Conservation (phyloP, 1,140 invertebrate genomes). For the Zaprionus ornatus region DNA sequence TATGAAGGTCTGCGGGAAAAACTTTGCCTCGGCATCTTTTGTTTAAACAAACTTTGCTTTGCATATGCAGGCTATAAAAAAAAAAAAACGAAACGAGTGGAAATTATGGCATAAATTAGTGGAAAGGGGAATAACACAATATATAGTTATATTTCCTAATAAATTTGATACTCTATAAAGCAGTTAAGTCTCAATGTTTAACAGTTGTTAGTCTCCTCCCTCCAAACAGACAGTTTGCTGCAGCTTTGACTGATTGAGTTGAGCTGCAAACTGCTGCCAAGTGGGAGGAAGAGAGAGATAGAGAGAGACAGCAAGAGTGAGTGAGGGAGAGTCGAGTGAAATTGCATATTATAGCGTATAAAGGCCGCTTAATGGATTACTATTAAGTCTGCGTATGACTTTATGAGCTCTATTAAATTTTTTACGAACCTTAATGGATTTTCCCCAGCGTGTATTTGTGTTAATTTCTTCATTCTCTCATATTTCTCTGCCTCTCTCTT, state of each 20-base stretch:
- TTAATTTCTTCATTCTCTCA: slow-evolving; percentile 41
- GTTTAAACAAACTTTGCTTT: slow-evolving; percentile 20
- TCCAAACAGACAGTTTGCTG: background rate
- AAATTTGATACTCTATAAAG: background rate
- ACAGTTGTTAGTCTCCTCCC: background rate
- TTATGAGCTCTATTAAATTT: slow-evolving; percentile 33
- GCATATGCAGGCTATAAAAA: background rate
- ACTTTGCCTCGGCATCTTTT: slow-evolving; percentile 34
- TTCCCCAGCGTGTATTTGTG: background rate
- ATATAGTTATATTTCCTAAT: background rate
- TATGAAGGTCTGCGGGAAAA: slow-evolving; percentile 39
- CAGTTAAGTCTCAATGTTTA: background rate
- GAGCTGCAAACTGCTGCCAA: background rate
- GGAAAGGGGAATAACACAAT: background rate
- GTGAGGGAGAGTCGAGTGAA: background rate
- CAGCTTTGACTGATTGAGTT: slow-evolving; percentile 17
- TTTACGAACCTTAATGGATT: slow-evolving; percentile 20
- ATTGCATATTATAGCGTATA: background rate
- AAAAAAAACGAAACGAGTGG: background rate
- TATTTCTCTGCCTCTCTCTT: slow-evolving; percentile 1
- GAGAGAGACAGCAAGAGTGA: background rate
- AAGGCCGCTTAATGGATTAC: slow-evolving; percentile 2
- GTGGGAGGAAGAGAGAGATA: background rate
- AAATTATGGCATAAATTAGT: background rate
- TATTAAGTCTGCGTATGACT: slow-evolving; percentile 5